phyloP scores from a whole-genome alignment of 2,113 vertebrate genomes.

The Petroica traversi region DNA sequence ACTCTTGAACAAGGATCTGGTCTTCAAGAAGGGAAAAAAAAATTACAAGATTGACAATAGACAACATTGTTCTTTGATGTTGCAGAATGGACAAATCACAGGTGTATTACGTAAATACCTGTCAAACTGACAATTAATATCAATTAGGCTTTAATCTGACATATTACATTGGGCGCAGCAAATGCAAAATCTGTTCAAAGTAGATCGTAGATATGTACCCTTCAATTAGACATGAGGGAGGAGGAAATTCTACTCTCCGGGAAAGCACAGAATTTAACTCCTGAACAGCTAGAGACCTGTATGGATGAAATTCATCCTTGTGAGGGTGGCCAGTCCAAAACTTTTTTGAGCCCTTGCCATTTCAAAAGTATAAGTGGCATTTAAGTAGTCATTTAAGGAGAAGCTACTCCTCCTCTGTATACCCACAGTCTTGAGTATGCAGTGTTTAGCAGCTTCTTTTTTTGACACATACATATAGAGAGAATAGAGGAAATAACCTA shows the following conservation, averaged over 20 bases:
- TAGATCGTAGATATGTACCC: conserved; percentile 13
- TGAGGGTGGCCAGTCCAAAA: background rate
- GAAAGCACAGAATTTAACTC: conserved; percentile 37
- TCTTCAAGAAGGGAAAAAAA: conserved; percentile 50
- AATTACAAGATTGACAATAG: conserved; percentile 66
- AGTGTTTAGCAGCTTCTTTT: background rate
- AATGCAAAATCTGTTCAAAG: conserved; percentile 26
- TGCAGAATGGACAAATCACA: conserved; percentile 25
- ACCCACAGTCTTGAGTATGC: background rate
- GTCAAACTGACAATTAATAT: conserved; percentile 67
- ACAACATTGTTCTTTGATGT: conserved; percentile 72
- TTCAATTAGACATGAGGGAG: conserved; percentile 26
- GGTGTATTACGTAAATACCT: conserved; percentile 29
- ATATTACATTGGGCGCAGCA: conserved; percentile 23
- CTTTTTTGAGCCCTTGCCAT: background rate
- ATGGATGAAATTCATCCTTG: background rate
- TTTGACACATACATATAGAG: background rate
- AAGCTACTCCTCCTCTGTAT: background rate
- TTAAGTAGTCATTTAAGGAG: background rate
- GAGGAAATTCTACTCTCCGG: conserved; percentile 33
- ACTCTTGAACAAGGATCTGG: conserved; percentile 74
- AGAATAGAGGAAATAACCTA: background rate
- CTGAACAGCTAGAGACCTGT: background rate
- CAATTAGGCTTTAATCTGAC: conserved; percentile 57
- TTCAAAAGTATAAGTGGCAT: background rate